These are phyloP conservation scores for Artibeus lituratus DNA, from an alignment of 2,797 vertebrate genomes.

Conservation along the genomic window DNA sequence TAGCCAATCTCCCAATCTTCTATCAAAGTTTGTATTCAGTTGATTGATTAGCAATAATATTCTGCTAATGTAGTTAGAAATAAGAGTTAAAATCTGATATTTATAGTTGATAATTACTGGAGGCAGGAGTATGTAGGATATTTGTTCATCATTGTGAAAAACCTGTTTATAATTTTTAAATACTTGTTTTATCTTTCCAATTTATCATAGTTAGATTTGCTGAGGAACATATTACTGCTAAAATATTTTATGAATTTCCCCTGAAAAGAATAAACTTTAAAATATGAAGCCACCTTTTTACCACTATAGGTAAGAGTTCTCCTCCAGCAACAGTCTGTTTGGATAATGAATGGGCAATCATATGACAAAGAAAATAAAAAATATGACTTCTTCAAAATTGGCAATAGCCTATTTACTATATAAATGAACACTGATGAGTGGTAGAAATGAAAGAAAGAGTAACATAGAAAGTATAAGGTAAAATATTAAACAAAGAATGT, in stretches of 20 bases:
- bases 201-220: not conserved
- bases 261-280: not conserved
- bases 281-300: not conserved
- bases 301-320: not conserved
- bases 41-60: not conserved
- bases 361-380: not conserved
- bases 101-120: not conserved
- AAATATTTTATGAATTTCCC: not conserved
- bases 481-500: not conserved
- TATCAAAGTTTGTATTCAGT: not conserved
- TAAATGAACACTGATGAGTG: not conserved
- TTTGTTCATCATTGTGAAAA: not conserved
- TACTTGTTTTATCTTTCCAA: not conserved
- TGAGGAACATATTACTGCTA: not conserved
- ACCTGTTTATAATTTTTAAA: not conserved
- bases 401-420: not conserved
- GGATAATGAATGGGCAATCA: not conserved
- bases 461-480: not conserved
- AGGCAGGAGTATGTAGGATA: rapidly evolving
- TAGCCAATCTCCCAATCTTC: too few relatives aligned
- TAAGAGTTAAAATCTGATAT: not conserved
- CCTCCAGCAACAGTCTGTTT: not conserved
- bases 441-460: not conserved
- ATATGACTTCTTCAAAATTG: not conserved
- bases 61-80: not conserved